These are phyloP conservation scores for Torymus auratus DNA, from an alignment of 2,888 invertebrate species.

Conservation along the genomic window DNA sequence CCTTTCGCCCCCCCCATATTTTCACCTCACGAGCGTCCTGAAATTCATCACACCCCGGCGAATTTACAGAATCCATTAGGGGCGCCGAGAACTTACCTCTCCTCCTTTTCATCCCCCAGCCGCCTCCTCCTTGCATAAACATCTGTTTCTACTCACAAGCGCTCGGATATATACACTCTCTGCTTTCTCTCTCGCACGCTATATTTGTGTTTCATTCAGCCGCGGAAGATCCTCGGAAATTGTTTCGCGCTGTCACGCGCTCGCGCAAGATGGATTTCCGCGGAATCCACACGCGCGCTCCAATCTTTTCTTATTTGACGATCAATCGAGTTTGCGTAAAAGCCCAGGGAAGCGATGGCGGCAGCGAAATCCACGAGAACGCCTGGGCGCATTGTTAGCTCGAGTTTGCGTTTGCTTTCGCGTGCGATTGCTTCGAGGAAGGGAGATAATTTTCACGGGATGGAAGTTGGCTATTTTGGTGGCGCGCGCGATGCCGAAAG, in stretches of 20 bases:
- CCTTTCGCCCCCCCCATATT: no score
- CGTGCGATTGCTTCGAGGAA: conserved; percentile 6
- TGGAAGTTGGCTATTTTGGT: neutral
- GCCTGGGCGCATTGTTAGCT: conserved; percentile 32
- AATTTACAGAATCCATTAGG: neutral
- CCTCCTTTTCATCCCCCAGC: no score
- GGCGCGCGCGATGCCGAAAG: no score
- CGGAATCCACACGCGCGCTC: neutral
- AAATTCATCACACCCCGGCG: neutral
- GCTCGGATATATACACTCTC: neutral
- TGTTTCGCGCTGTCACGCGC: conserved; percentile 42
- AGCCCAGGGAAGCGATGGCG: neutral
- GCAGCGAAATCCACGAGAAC: neutral
- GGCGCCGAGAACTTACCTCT: neutral
- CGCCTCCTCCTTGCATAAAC: no score
- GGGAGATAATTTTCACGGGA: neutral
- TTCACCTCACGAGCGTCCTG: no score
- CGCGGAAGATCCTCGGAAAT: conserved; percentile 41
- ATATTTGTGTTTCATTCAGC: conserved; percentile 48
- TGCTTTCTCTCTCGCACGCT: neutral
- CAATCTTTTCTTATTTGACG: conserved; percentile 51
- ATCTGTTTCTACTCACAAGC: no score
- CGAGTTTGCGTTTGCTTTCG: conserved; percentile 30
- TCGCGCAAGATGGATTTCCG: conserved; percentile 38
- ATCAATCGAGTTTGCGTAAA: conserved; percentile 50